Conservation (phyloP, 2,888 invertebrate species). For the Drosophila neotestacea region DNA sequence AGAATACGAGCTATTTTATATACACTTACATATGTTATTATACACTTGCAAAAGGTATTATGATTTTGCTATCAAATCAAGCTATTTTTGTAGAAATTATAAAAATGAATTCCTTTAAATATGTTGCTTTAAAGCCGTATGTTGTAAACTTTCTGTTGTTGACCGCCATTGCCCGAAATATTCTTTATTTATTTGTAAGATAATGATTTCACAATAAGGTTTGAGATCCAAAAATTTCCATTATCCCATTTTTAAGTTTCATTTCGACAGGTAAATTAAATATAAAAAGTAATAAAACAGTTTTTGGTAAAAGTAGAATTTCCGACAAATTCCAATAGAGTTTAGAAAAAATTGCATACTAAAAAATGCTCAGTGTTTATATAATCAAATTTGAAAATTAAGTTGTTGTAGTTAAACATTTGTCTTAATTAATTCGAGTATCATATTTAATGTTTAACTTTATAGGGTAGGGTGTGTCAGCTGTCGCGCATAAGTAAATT, state of each 20-base stretch:
- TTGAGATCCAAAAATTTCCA: too few species aligned
- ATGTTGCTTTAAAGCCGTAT: background rate
- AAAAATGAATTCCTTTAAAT: background rate
- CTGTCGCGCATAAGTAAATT: background rate
- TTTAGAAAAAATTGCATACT: too few species aligned
- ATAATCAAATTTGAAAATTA: too few species aligned
- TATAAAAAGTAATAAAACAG: too few species aligned
- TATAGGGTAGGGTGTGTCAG: conserved; percentile 33
- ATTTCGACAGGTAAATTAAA: too few species aligned
- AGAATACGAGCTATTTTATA: conserved; percentile 5
- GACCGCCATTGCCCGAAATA: background rate
- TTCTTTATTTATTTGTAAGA: background rate
- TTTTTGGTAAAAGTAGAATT: too few species aligned
- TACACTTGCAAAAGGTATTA: conserved; percentile 15
- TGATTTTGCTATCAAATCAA: background rate
- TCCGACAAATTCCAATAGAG: too few species aligned
- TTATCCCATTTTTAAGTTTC: too few species aligned
- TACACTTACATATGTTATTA: conserved; percentile 10
- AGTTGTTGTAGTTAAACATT: background rate
- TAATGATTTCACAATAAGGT: background rate
- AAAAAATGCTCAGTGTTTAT: too few species aligned
- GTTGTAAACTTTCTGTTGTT: background rate
- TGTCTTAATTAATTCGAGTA: background rate
- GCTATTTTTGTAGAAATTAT: background rate
- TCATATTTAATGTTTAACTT: background rate